Conservation (phyloP, 35 echinoderm and acorn worm genomes). For the Holothuria glaberrima region DNA sequence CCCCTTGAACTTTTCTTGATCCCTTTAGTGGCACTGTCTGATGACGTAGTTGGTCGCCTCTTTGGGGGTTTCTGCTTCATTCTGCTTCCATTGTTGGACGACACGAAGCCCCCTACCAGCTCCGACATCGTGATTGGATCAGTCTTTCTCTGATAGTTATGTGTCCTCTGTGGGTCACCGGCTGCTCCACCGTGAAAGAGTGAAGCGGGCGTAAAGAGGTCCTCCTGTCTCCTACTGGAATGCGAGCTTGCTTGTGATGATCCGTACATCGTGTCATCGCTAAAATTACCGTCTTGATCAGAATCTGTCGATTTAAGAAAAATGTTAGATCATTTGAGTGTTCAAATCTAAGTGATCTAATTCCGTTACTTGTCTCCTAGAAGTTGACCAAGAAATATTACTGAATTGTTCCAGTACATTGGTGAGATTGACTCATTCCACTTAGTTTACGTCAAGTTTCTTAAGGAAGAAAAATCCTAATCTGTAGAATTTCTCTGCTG, state of each 20-base stretch:
- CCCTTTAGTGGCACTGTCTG: neutral
- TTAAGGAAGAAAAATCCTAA: too few relatives aligned
- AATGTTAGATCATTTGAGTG: neutral
- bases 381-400: too few relatives aligned
- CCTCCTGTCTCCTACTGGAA: neutral
- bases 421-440: too few relatives aligned
- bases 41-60: neutral
- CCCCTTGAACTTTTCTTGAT: constrained; percentile 27
- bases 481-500: too few relatives aligned
- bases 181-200: neutral
- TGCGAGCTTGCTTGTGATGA: neutral
- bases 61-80: neutral
- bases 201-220: neutral
- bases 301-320: neutral
- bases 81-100: neutral
- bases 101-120: neutral
- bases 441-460: too few relatives aligned
- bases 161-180: neutral
- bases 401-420: too few relatives aligned
- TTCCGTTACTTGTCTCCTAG: too few relatives aligned
- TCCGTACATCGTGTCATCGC: constrained; percentile 20
- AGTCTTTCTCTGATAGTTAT: constrained; percentile 37
- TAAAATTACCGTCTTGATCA: constrained; percentile 30
- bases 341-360: too few relatives aligned
- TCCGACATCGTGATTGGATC: constrained; percentile 16